Percentiles rank a stretch among this genome's conserved stretches.
Evolutionary conservation across 2,797 vertebrate genomes (phyloP).

Genomic region (Stomatorhinus walkeri): DNA sequence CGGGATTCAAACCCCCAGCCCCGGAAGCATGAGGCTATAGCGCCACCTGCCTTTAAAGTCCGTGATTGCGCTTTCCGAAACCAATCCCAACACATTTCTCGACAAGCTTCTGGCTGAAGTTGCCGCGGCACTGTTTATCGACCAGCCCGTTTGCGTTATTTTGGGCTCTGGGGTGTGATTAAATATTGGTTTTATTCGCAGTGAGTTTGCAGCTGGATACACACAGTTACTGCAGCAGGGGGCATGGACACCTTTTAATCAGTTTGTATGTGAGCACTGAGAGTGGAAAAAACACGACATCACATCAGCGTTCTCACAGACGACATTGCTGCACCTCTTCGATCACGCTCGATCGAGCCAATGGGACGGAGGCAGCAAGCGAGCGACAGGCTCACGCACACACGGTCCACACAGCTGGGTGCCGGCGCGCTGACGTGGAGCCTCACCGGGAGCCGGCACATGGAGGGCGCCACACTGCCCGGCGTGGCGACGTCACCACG

Average conservation of each 20-base stretch:
- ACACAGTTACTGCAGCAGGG: background rate
- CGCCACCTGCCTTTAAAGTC: background rate
- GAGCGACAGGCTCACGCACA: background rate
- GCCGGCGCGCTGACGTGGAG: background rate
- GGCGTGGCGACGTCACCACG: background rate
- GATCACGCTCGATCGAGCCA: background rate
- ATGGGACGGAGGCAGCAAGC: background rate
- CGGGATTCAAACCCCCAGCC: background rate
- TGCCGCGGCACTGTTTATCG: background rate
- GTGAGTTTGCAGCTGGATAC: background rate
- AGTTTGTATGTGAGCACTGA: background rate
- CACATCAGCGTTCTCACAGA: background rate
- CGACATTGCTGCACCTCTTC: background rate
- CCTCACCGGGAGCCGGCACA: background rate
- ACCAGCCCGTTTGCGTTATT: background rate
- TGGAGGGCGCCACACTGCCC: background rate
- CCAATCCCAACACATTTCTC: background rate
- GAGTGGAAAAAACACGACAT: background rate
- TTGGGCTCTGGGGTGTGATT: background rate
- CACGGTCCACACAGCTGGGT: background rate
- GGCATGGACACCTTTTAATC: background rate
- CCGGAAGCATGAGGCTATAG: background rate
- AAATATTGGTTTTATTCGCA: constrained; percentile 17
- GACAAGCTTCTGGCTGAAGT: background rate
- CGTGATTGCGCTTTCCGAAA: background rate